Evolutionary conservation across 2,888 invertebrate species (phyloP).

Genomic region (Acleris sparsana): DNA sequence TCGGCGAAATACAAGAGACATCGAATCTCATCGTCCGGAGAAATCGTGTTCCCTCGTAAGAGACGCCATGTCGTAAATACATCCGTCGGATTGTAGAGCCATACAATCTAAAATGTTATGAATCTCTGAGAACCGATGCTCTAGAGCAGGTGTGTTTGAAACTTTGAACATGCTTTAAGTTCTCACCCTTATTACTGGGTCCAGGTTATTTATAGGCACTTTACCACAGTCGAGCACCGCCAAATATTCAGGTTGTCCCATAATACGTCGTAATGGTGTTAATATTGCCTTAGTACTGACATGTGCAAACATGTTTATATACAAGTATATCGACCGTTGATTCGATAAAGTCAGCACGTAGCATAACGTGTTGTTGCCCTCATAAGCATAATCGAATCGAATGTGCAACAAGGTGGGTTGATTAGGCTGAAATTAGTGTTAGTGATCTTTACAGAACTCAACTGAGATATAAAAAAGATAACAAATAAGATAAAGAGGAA

Average conservation of each 20-base stretch:
- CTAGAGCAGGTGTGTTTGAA: background rate
- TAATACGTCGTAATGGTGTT: slow-evolving; percentile 61
- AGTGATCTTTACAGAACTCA: background rate
- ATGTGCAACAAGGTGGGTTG: slow-evolving; percentile 59
- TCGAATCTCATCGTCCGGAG: slow-evolving; percentile 58
- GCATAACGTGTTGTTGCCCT: slow-evolving; percentile 64
- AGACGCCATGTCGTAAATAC: slow-evolving; percentile 76
- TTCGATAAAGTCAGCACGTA: slow-evolving; percentile 71
- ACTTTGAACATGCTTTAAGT: background rate
- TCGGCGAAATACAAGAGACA: slow-evolving; percentile 76
- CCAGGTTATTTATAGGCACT: slow-evolving; percentile 77
- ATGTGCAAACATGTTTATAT: slow-evolving; percentile 60
- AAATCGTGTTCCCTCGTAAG: slow-evolving; percentile 61
- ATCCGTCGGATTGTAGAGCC: slow-evolving; percentile 77
- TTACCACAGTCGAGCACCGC: slow-evolving; percentile 70
- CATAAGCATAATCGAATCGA: slow-evolving; percentile 59
- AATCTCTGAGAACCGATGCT: too few species aligned
- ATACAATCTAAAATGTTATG: too few species aligned
- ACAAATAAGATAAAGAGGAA: too few species aligned
- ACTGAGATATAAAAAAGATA: too few species aligned
- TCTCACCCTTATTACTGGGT: slow-evolving; percentile 74
- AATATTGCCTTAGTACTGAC: slow-evolving; percentile 60
- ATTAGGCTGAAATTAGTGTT: slow-evolving; percentile 56
- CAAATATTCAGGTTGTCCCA: slow-evolving; percentile 53
- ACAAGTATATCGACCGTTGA: slow-evolving; percentile 59